Evolutionary conservation across 2,113 vertebrate species (phyloP), one percentile per base, ranked within the genome.

Genomic region (Pluvianellus socialis): DNA sequence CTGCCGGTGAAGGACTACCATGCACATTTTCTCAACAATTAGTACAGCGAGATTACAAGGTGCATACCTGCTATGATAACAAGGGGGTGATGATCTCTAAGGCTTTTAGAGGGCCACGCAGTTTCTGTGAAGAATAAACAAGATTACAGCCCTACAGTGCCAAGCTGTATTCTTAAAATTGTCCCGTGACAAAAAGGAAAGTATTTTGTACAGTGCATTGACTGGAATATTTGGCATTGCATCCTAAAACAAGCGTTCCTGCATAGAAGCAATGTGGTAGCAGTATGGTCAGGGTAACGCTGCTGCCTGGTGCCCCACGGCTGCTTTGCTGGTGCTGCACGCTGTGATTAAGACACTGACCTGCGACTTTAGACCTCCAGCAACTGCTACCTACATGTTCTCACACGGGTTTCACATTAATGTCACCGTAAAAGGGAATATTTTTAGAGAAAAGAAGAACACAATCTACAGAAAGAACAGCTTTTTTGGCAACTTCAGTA

Each of bases 1-100:
- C 98, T 98, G 95, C 93, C 27, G 91, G 98, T 97, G 98, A 98
- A 99, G 97, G 92, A 97, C 98, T 98, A 98, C 98, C 98, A 98
- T 98, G 98, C 92, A 95, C 96, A 97, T 98, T 99, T 98, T 98
- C 98, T 96, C 97, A 98, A 98, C 98, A 98, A 98, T 99, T 98
- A 99, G 98, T 92, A 96, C 45, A 7, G 82, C 81, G 91, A 98
- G 96, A 94, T 98, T 98, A 98, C 95, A 95, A 97, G 95, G 98
- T 98, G 91, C 98, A 97, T 97, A 98, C 98, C 98, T 98, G 97
- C 96, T 97, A 98, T 90, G 95, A 98, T 97, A 98, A 98, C 94
- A 90, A 95, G 96, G 96, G 82, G 82, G 91, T 96, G 66, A 82
- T 86, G 82, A 96, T 97, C 81, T 91, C 92, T 77, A 66, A 95